Conservation (phyloP, 2,797 vertebrate genomes). For the Chromobotia macracanthus region DNA sequence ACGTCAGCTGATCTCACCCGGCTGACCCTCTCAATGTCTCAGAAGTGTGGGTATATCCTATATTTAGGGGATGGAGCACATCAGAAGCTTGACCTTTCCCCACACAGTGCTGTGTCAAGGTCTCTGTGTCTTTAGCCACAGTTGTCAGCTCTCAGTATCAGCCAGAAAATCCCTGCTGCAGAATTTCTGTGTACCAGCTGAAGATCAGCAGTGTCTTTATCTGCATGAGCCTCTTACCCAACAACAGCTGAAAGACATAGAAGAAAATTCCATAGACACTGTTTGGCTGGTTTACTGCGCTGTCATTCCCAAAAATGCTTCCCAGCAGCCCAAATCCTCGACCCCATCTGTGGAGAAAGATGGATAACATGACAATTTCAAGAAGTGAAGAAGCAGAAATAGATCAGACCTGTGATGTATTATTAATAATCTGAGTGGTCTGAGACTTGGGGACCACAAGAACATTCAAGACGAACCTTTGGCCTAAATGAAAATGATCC, state of each 20-base stretch:
- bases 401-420: not conserved
- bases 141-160: not conserved
- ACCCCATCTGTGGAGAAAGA: constrained; percentile 85
- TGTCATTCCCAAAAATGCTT: constrained; percentile 97
- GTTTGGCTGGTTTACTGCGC: constrained; percentile 98
- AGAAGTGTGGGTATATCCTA: not conserved
- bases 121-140: not conserved
- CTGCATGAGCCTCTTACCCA: constrained; percentile 84
- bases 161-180: not conserved
- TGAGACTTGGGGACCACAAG: not conserved
- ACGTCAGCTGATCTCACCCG: not conserved
- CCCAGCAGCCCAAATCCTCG: constrained; percentile 97
- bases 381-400: not conserved
- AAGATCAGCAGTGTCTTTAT: not conserved
- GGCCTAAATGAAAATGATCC: constrained; percentile 30
- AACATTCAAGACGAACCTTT: not conserved
- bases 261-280: constrained; percentile 97
- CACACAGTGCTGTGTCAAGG: constrained; percentile 20
- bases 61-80: not conserved
- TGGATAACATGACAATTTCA: not conserved
- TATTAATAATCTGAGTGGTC: not conserved
- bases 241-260: constrained; percentile 97
- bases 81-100: constrained; percentile 21
- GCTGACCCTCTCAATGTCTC: not conserved
- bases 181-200: not conserved